A percentile compares a stretch with the other conserved stretches of the same genome.
Conservation (phyloP, 2,113 vertebrate species). For the Cheirogaleus medius region DNA sequence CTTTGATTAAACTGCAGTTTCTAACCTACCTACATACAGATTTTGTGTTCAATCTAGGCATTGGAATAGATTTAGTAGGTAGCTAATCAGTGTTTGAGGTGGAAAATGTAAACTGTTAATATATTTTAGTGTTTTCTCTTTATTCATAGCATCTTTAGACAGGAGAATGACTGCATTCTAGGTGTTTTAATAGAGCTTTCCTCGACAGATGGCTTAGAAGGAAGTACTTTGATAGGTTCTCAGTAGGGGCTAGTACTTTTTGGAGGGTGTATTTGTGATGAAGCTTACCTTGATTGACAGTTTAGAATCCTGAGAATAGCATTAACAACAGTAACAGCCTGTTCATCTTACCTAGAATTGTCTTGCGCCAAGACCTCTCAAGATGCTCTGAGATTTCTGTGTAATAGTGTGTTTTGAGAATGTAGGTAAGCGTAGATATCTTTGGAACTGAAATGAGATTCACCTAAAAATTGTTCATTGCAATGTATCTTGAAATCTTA, state of each 20-base stretch:
- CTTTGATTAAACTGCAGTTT: constrained; percentile 48
- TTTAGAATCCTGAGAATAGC: constrained; percentile 61
- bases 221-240: constrained; percentile 66
- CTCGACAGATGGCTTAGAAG: constrained; percentile 65
- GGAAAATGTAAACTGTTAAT: background rate
- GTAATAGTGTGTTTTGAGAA: constrained; percentile 48
- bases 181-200: constrained; percentile 57
- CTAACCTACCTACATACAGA: background rate
- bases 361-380: constrained; percentile 56
- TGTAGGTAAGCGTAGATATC: constrained; percentile 28
- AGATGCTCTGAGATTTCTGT: constrained; percentile 45
- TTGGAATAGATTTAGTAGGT: background rate
- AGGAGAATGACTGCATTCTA: constrained; percentile 45
- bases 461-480: constrained; percentile 39
- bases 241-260: constrained; percentile 62
- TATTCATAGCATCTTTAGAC: constrained; percentile 42
- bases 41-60: constrained; percentile 44
- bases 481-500: constrained; percentile 29
- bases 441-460: constrained; percentile 44
- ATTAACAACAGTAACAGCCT: constrained; percentile 58
- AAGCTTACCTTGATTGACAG: constrained; percentile 50
- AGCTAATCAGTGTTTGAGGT: constrained; percentile 15
- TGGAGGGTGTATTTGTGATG: constrained; percentile 52
- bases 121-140: constrained; percentile 42
- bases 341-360: constrained; percentile 58